Evolutionary conservation across 2,888 invertebrate species (phyloP).

Genomic region (Carterocephalus palaemon): DNA sequence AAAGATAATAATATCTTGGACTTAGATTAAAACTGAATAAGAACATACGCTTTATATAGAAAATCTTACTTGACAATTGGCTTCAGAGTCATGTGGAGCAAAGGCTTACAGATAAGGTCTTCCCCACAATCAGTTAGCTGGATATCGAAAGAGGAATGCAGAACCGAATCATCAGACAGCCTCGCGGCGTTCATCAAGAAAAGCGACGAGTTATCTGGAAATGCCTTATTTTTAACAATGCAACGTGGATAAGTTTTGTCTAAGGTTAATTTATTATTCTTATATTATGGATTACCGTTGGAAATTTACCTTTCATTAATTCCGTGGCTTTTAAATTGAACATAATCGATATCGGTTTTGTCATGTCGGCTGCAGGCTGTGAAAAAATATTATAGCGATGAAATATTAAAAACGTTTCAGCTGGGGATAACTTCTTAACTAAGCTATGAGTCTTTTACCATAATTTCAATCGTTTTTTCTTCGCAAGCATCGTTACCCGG

Average conservation of each 20-base stretch:
- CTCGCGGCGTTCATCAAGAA: conserved; percentile 48
- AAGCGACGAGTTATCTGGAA: conserved; percentile 41
- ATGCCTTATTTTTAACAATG: too few species aligned
- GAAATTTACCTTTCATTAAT: conserved; percentile 44
- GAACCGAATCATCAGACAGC: conserved; percentile 49
- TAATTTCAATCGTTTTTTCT: conserved; percentile 56
- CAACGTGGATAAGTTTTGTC: too few species aligned
- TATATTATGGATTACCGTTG: too few species aligned
- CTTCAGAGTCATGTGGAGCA: conserved; percentile 58
- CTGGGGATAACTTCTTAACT: too few species aligned
- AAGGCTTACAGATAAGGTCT: conserved; percentile 73
- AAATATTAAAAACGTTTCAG: too few species aligned
- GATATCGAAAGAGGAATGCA: conserved; percentile 52
- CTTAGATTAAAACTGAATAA: too few species aligned
- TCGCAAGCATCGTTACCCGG: conserved; percentile 55
- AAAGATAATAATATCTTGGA: too few species aligned
- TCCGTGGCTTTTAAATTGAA: conserved; percentile 46
- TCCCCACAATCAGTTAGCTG: conserved; percentile 75
- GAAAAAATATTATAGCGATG: conserved; percentile 33
- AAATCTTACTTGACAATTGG: conserved; percentile 53
- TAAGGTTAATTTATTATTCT: too few species aligned
- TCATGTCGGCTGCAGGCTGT: conserved; percentile 60
- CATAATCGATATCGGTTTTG: conserved; percentile 56
- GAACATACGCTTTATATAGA: too few species aligned
- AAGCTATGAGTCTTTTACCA: too few species aligned